These are phyloP conservation scores for Maniola jurtina DNA, from an alignment of 1,140 invertebrate genomes.

Conservation along the genomic window DNA sequence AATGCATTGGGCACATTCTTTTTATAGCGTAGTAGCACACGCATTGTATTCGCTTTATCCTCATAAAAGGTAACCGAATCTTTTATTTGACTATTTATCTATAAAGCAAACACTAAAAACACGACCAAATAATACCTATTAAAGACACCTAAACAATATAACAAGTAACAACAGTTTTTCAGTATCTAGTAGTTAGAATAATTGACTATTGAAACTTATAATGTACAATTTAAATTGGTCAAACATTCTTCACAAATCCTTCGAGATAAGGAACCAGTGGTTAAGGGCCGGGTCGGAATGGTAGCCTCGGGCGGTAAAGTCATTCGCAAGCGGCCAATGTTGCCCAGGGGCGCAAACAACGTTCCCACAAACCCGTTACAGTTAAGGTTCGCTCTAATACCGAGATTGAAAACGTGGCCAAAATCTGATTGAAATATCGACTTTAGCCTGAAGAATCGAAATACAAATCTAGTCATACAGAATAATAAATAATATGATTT, in stretches of 20 bases:
- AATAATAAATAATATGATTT: no score
- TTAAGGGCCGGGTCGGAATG: conserved; percentile 34
- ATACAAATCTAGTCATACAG: no score
- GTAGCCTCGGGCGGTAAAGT: conserved; percentile 32
- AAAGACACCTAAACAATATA: not conserved
- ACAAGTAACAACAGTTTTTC: not conserved
- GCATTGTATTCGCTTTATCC: no score
- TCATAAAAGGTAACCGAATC: no score
- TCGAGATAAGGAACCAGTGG: conserved; percentile 33
- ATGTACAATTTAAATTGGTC: not conserved
- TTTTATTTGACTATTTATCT: no score
- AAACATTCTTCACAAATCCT: conserved; percentile 8
- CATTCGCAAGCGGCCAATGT: conserved; percentile 32
- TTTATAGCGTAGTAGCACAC: no score
- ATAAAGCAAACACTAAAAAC: no score
- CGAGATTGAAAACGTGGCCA: conserved; percentile 24
- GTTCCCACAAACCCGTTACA: conserved; percentile 40
- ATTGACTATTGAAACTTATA: no score
- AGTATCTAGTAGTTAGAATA: no score
- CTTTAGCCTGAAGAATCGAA: not conserved
- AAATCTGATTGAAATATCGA: conserved; percentile 15
- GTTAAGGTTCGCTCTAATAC: conserved; percentile 9
- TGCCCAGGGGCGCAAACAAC: conserved; percentile 30
- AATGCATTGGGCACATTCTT: no score
- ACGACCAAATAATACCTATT: no score